Percentiles rank a stretch among this genome's conserved stretches.
phyloP scores from a whole-genome alignment of 2,797 vertebrate species.

The Serranus cabrilla region DNA sequence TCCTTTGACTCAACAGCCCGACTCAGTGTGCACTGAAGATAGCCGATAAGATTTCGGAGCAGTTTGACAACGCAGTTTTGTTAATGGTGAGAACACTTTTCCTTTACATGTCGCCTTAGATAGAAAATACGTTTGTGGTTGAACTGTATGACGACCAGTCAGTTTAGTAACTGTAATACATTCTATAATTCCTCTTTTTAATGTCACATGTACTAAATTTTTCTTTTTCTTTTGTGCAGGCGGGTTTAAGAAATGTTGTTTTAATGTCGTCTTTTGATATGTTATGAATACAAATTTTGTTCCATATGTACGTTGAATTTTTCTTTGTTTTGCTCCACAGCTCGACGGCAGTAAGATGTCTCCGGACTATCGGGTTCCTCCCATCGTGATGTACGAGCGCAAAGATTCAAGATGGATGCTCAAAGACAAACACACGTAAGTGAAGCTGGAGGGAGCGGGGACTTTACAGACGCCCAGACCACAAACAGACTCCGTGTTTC shows the following conservation, averaged over 20 bases:
- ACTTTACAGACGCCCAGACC: too few relatives aligned
- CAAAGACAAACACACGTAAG: slow-evolving; percentile 95
- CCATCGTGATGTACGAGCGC: slow-evolving; percentile 91
- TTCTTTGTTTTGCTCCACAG: slow-evolving; percentile 63
- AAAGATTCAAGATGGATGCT: slow-evolving; percentile 88
- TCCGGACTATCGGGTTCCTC: slow-evolving; percentile 87
- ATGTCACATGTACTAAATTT: background rate
- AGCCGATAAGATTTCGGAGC: slow-evolving; percentile 90
- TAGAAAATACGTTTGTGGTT: background rate
- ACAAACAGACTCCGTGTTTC: too few relatives aligned
- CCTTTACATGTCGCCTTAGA: background rate
- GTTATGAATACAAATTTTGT: background rate
- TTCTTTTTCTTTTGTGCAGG: too few relatives aligned
- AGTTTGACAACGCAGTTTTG: slow-evolving; percentile 88
- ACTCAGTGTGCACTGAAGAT: slow-evolving; percentile 89
- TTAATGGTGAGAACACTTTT: slow-evolving; percentile 87
- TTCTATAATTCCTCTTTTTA: background rate
- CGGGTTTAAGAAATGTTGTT: background rate
- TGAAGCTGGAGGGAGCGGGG: too few relatives aligned
- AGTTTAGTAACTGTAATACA: background rate
- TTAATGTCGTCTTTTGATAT: background rate
- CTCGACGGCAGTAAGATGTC: slow-evolving; percentile 91
- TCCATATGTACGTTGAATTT: background rate
- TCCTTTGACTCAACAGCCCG: slow-evolving; percentile 72
- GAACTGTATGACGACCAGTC: background rate